Conservation (phyloP, 2,113 vertebrate genomes). For the Oreotrochilus melanogaster region DNA sequence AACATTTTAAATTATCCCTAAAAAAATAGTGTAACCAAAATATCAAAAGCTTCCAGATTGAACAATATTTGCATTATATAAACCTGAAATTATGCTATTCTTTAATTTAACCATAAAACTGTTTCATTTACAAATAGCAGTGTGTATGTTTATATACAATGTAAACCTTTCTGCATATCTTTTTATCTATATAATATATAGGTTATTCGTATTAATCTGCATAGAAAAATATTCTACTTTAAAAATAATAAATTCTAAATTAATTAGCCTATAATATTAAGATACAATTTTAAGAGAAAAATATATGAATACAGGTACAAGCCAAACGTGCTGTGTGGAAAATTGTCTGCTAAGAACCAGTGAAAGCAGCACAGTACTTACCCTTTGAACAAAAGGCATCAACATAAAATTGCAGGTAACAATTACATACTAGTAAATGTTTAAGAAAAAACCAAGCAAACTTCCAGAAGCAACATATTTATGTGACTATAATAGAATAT, state of each 20-base stretch:
- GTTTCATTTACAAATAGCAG: constrained; percentile 72
- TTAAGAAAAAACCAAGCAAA: constrained; percentile 55
- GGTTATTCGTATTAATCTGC: constrained; percentile 58
- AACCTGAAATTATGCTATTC: constrained; percentile 69
- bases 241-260: constrained; percentile 57
- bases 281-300: constrained; percentile 17
- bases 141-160: constrained; percentile 8
- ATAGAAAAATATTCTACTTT: constrained; percentile 41
- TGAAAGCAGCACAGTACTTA: constrained; percentile 81
- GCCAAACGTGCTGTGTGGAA: background rate
- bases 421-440: constrained; percentile 60
- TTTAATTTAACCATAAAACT: constrained; percentile 69
- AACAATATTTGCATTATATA: constrained; percentile 73
- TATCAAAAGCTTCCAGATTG: constrained; percentile 69
- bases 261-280: constrained; percentile 56
- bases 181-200: constrained; percentile 67
- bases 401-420: constrained; percentile 71
- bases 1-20: constrained; percentile 67
- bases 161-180: constrained; percentile 68
- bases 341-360: constrained; percentile 56
- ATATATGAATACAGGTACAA: background rate
- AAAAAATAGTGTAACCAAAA: constrained; percentile 78
- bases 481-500: background rate
- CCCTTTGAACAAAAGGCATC: constrained; percentile 79
- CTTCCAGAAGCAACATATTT: constrained; percentile 46